phyloP scores from a whole-genome alignment of 2,797 vertebrate genomes.

The Garrulus glandarius region DNA sequence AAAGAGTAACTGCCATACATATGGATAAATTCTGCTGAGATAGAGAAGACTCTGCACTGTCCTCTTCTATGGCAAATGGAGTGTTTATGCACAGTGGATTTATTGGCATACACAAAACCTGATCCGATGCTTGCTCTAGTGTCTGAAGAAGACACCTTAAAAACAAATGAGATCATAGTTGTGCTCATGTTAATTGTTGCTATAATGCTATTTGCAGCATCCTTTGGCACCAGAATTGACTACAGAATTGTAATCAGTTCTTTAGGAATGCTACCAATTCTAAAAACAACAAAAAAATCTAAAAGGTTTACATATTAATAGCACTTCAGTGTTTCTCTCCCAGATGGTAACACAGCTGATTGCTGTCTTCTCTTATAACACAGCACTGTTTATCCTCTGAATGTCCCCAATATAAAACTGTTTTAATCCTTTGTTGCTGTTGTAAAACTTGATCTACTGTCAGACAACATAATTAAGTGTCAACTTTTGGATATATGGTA shows the following conservation, averaged over 20 bases:
- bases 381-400: constrained; percentile 69
- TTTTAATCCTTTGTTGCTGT: constrained; percentile 77
- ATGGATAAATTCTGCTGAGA: constrained; percentile 3
- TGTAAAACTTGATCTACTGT: constrained; percentile 79
- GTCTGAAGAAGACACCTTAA: neutral
- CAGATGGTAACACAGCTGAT: constrained; percentile 64
- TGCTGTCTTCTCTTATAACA: constrained; percentile 35
- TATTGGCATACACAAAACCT: neutral
- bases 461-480: constrained; percentile 78
- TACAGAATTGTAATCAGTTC: constrained; percentile 9
- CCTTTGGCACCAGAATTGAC: constrained; percentile 47
- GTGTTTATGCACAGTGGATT: neutral
- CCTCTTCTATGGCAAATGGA: neutral
- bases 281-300: neutral
- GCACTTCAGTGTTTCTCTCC: constrained; percentile 57
- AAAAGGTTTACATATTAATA: constrained; percentile 70
- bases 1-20: constrained; percentile 20
- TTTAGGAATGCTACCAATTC: constrained; percentile 29
- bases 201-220: neutral
- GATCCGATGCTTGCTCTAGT: neutral
- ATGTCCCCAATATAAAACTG: constrained; percentile 67
- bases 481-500: constrained; percentile 65
- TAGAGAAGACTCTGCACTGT: neutral
- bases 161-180: neutral
- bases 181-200: neutral